Percentiles rank a stretch among this genome's conserved stretches.
Evolutionary conservation across 2,888 invertebrate species (phyloP).

Genomic region (Aphodius sticticus): DNA sequence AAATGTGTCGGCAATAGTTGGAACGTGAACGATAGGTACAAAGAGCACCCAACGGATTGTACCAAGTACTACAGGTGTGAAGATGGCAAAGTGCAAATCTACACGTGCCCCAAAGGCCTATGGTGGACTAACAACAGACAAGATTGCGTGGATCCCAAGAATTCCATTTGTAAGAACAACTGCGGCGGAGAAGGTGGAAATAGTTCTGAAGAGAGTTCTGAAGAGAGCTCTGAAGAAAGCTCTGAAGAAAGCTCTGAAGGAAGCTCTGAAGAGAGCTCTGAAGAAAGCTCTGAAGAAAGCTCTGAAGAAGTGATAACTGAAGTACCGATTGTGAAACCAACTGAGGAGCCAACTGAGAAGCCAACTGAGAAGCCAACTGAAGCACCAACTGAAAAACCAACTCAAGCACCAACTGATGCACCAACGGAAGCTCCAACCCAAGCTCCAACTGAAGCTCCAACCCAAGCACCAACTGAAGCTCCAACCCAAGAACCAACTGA

Average conservation of each 20-base stretch:
- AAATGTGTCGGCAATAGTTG: background rate
- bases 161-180: conserved; percentile 29
- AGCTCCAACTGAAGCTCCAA: background rate
- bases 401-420: background rate
- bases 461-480: background rate
- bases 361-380: background rate
- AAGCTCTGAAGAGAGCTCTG: too few relatives aligned
- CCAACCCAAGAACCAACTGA: background rate
- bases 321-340: background rate
- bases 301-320: background rate
- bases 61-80: conserved; percentile 1
- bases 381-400: background rate
- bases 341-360: background rate
- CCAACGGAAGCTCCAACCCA: background rate
- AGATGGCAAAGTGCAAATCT: background rate
- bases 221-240: too few relatives aligned
- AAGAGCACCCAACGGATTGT: conserved; percentile 11
- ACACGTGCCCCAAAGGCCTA: background rate
- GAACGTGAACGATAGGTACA: background rate
- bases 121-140: background rate
- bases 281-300: too few relatives aligned
- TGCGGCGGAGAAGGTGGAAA: conserved; percentile 10
- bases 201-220: conserved; percentile 7
- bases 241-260: too few relatives aligned
- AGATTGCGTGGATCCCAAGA: conserved; percentile 36